A percentile compares a stretch with the other conserved stretches of the same genome.
phyloP scores from a whole-genome alignment of 2,888 invertebrate genomes.

The Microctonus hyperodae region DNA sequence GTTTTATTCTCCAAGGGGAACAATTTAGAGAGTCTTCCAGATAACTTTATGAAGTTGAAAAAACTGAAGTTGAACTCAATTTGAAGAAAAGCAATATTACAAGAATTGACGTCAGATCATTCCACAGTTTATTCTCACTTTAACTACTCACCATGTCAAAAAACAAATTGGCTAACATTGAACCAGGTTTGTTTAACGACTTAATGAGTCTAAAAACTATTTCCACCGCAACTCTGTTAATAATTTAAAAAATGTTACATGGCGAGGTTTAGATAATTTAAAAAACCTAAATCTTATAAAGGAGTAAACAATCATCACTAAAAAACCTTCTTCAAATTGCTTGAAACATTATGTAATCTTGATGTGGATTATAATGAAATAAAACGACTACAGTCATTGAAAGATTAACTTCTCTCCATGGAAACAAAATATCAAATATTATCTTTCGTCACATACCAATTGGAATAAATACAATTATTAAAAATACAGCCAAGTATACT shows the following conservation, averaged over 20 bases:
- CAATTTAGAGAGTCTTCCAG: constrained; percentile 39
- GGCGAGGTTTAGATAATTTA: constrained; percentile 58
- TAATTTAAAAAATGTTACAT: constrained; percentile 54
- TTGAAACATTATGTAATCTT: constrained; percentile 56
- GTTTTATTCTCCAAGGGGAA: constrained; percentile 41
- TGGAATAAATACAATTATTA: constrained; percentile 20
- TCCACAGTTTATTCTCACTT: constrained; percentile 37
- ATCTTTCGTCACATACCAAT: constrained; percentile 25
- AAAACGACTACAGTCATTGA: constrained; percentile 55
- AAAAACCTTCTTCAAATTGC: constrained; percentile 57
- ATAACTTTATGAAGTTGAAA: constrained; percentile 36
- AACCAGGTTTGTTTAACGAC: constrained; percentile 34
- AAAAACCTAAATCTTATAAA: constrained; percentile 61
- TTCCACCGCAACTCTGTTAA: constrained; percentile 40
- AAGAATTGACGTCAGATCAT: background rate
- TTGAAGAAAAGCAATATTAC: constrained; percentile 26
- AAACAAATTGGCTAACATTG: constrained; percentile 33
- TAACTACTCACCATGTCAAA: constrained; percentile 33
- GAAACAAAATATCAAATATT: constrained; percentile 31
- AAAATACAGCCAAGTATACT: constrained; percentile 24
- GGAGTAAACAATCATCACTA: constrained; percentile 58
- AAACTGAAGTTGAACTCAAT: constrained; percentile 31
- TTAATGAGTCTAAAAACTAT: constrained; percentile 37
- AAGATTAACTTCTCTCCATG: constrained; percentile 51
- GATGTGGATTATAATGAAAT: constrained; percentile 62